phyloP scores from a whole-genome alignment of 2,113 vertebrate species.

The Rostratula benghalensis region DNA sequence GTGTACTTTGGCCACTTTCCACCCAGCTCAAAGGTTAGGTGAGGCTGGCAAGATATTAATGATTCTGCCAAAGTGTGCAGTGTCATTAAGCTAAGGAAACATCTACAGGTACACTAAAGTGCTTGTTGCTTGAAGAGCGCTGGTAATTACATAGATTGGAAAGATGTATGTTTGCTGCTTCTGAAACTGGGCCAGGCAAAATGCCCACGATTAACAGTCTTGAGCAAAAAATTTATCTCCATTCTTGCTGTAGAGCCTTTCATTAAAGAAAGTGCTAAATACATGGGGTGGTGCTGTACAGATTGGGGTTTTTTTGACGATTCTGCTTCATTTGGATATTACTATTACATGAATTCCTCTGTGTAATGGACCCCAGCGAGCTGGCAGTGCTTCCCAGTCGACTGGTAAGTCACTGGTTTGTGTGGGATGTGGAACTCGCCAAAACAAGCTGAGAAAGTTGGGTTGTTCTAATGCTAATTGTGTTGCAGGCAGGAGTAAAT shows the following conservation, averaged over 20 bases:
- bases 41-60: not conserved
- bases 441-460: not conserved
- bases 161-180: not conserved
- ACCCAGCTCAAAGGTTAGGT: slow-evolving; percentile 63
- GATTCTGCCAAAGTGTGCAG: not conserved
- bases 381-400: not conserved
- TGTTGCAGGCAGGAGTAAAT: not conserved
- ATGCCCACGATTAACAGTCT: not conserved
- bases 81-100: not conserved
- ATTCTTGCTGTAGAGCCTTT: not conserved
- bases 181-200: not conserved
- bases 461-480: not conserved
- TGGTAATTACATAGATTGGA: not conserved
- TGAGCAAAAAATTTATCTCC: not conserved
- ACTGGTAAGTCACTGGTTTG: not conserved
- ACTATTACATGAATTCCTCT: not conserved
- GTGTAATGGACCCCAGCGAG: slow-evolving; percentile 2
- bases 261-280: not conserved
- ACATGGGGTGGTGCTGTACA: accelerated
- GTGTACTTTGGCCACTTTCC: slow-evolving; percentile 45
- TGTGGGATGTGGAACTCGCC: not conserved
- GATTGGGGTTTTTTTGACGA: not conserved
- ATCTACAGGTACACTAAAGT: not conserved
- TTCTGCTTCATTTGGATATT: not conserved
- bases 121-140: not conserved